These are phyloP conservation scores for Cotesia glomerata DNA, from an alignment of 1,140 invertebrate species.

Conservation along the genomic window DNA sequence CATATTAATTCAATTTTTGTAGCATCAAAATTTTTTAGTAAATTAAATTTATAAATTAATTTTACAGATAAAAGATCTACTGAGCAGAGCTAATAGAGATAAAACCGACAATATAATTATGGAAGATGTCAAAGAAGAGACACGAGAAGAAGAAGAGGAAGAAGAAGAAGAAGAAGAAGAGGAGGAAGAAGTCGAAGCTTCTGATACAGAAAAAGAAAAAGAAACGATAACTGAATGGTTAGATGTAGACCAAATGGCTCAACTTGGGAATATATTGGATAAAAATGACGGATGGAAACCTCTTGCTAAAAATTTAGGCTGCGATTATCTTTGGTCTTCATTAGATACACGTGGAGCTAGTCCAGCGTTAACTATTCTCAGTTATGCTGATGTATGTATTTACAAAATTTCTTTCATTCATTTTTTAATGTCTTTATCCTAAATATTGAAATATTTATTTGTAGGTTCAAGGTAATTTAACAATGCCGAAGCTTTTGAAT, in stretches of 20 bases:
- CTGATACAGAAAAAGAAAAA: slow-evolving; percentile 32
- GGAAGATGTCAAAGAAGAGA: too few species aligned
- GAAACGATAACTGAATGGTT: slow-evolving; percentile 30
- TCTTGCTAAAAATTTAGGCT: slow-evolving; percentile 48
- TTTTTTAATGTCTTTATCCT: neutral
- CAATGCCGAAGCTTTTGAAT: slow-evolving; percentile 20
- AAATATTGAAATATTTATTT: neutral
- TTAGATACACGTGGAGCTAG: slow-evolving; percentile 37
- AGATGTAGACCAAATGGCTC: slow-evolving; percentile 36
- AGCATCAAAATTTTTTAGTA: slow-evolving; percentile 5
- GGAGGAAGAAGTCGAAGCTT: neutral
- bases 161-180: neutral
- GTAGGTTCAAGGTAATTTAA: slow-evolving; percentile 30
- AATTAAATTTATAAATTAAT: slow-evolving; percentile 10
- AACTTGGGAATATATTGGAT: slow-evolving; percentile 48
- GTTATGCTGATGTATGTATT: slow-evolving; percentile 41
- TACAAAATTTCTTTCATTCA: neutral
- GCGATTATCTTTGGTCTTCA: slow-evolving; percentile 45
- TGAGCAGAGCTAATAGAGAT: slow-evolving; percentile 21
- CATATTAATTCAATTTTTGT: slow-evolving; percentile 3
- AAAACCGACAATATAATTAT: neutral
- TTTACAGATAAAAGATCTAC: slow-evolving; percentile 41
- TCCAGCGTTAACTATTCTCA: slow-evolving; percentile 42
- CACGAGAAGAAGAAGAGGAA: too few species aligned
- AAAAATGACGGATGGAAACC: slow-evolving; percentile 53